Percentiles rank a stretch among this genome's conserved stretches.
Evolutionary conservation across 2,888 invertebrate genomes (phyloP).

Genomic region (Mongoloraphidia duomilia): DNA sequence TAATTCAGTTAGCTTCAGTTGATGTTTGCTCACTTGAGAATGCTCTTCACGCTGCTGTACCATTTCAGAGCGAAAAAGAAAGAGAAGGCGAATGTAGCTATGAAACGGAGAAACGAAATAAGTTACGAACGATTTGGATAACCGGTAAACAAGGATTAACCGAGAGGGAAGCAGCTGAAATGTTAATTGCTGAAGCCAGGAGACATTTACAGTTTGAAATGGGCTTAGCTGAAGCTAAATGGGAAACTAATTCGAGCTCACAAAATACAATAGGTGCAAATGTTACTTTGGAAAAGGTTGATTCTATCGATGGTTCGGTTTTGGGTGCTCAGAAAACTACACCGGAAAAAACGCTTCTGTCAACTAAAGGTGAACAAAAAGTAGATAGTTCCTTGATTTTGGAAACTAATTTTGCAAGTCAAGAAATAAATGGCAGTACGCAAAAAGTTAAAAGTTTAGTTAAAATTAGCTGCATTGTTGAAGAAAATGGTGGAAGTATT

Average conservation of each 20-base stretch:
- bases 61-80: conserved; percentile 73
- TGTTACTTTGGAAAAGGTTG: conserved; percentile 18
- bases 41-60: conserved; percentile 59
- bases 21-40: conserved; percentile 55
- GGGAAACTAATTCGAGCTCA: conserved; percentile 32
- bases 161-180: conserved; percentile 63
- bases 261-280: conserved; percentile 22
- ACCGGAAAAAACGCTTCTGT: too few relatives aligned
- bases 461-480: too few relatives aligned
- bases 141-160: conserved; percentile 69
- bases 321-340: too few relatives aligned
- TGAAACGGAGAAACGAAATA: conserved; percentile 50
- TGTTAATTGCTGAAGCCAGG: conserved; percentile 67
- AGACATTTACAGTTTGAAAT: conserved; percentile 55
- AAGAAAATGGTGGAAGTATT: too few relatives aligned
- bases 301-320: too few relatives aligned
- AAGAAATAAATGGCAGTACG: too few relatives aligned
- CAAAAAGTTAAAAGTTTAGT: too few relatives aligned
- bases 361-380: too few relatives aligned
- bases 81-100: conserved; percentile 51
- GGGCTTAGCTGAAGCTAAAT: conserved; percentile 54
- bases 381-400: too few relatives aligned
- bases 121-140: conserved; percentile 59
- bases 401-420: too few relatives aligned
- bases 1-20: conserved; percentile 66